phyloP scores from a whole-genome alignment of 2,888 invertebrate species.

The Scaptomyza flava region DNA sequence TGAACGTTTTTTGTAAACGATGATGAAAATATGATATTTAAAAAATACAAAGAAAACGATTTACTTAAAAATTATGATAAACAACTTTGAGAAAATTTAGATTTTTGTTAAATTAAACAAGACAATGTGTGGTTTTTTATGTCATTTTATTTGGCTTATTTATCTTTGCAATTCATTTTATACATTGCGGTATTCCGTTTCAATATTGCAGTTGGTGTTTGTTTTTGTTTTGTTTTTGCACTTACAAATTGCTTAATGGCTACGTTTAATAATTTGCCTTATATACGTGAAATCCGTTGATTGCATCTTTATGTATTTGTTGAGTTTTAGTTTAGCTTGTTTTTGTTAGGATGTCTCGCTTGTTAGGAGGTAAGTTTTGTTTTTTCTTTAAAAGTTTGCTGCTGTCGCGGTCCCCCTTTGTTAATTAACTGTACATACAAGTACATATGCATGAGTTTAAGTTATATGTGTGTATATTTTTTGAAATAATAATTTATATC shows the following conservation, averaged over 20 bases:
- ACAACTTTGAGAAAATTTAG: neutral
- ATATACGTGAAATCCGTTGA: constrained; percentile 67
- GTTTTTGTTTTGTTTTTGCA: constrained; percentile 49
- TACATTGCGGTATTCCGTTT: constrained; percentile 59
- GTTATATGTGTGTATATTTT: constrained; percentile 52
- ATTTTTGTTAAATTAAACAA: too few species aligned
- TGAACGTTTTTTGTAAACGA: neutral
- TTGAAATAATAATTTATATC: constrained; percentile 68
- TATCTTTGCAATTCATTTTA: constrained; percentile 68
- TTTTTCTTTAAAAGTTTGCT: constrained; percentile 16
- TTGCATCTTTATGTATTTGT: constrained; percentile 49
- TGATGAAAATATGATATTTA: neutral
- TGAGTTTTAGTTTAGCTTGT: constrained; percentile 29
- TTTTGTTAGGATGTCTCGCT: constrained; percentile 38
- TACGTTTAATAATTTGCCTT: constrained; percentile 49
- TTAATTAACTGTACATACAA: constrained; percentile 28
- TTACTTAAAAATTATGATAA: too few species aligned
- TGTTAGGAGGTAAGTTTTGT: constrained; percentile 24
- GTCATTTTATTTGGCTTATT: constrained; percentile 73
- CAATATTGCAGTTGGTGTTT: constrained; percentile 61
- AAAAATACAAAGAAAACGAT: too few species aligned
- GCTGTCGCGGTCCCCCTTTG: constrained; percentile 16
- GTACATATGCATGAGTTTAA: constrained; percentile 27
- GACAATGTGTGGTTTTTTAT: constrained; percentile 16
- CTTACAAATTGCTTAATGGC: constrained; percentile 68